Base-by-base conservation (phyloP, 2,113 vertebrate species). In the Telmatochromis sp. region DNA sequence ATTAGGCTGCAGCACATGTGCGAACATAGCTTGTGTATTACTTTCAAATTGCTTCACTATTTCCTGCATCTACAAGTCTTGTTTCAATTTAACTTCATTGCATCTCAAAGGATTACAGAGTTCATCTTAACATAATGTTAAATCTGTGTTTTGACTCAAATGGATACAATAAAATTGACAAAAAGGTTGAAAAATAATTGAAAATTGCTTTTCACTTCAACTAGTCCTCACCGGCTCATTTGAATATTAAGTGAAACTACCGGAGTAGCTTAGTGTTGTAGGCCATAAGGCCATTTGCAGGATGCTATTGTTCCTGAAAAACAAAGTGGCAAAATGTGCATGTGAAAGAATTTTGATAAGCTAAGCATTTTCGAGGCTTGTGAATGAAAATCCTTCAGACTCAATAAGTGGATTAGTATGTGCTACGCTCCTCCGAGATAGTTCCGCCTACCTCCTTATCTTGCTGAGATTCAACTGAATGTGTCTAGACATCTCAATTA, bases 401-500 rank as follows among this genome's bases (percentile, higher is more conserved):
- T 92, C 89, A 58, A 81, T 94, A 90, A 95, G 91, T 94, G 94
- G 94, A 96, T 96, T 94, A 94, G 92, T 55, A 82, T 80, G 90
- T 35, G 82, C 91, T 85, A 83, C 93, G 91, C 89, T 91, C 88
- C 84, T 87, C 84, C 31, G 57, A 87, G 93, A 94, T 91, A 75
- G 93, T 92, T 94, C 92, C 79, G 90, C 92, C 91, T 88, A 86
- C 91, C 87, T 91, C 88, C 92, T 96, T 97, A 96, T 96, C 96
- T 96, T 40, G 12, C 83, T 73, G 82, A 85, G 91, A 95, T 94
- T 95, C 93, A 94, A 93, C 91, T 92, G 91, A 93, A 95, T 94
- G 89, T 92, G 96, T 97, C 96, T 97, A 96, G 96, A 97, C 96
- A 40, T 93, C 89, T 94, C 89, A 94, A 95, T 96, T 96, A 96